A percentile compares a stretch with the other conserved stretches of the same genome.
These are phyloP conservation scores for Xylota sylvarum DNA, from an alignment of 2,888 invertebrate genomes.

Conservation along the genomic window DNA sequence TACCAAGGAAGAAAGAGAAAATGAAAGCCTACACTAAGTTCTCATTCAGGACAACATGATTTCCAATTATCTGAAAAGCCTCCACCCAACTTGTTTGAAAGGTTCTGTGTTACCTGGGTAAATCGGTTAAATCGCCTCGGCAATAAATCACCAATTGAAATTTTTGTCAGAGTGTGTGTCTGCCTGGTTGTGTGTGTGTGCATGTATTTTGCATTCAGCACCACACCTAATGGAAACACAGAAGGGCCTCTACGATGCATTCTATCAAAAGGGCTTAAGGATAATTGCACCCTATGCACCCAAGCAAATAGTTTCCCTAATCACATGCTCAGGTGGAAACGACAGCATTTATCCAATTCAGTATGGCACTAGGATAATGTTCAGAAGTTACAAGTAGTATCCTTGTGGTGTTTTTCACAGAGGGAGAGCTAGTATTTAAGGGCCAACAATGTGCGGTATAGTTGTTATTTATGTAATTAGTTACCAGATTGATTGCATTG, in stretches of 20 bases:
- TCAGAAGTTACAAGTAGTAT: not conserved
- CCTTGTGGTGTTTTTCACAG: not conserved
- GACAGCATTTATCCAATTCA: slow-evolving; percentile 16
- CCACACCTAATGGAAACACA: not conserved
- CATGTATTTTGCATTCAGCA: not conserved
- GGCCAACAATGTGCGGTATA: not conserved
- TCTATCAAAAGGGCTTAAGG: slow-evolving; percentile 20
- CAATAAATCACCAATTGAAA: slow-evolving; percentile 60
- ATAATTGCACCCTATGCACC: slow-evolving; percentile 40
- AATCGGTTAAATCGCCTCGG: slow-evolving; percentile 27
- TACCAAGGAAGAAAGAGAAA: not conserved
- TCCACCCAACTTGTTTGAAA: not conserved
- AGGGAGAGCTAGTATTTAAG: not conserved
- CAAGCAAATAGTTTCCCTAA: slow-evolving; percentile 17
- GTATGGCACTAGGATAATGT: not conserved
- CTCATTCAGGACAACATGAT: slow-evolving; percentile 49
- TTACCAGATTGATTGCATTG: slow-evolving; percentile 17
- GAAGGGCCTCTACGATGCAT: not conserved
- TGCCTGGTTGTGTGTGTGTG: not conserved
- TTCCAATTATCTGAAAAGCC: slow-evolving; percentile 61
- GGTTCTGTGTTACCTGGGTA: not conserved
- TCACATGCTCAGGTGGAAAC: slow-evolving; percentile 21
- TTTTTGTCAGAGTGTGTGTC: slow-evolving; percentile 13
- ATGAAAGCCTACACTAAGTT: slow-evolving; percentile 31
- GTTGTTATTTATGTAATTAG: not conserved